A percentile compares a stretch with the other conserved stretches of the same genome.
Conservation (phyloP, 2,113 vertebrate species). For the Corynorhinus townsendii region DNA sequence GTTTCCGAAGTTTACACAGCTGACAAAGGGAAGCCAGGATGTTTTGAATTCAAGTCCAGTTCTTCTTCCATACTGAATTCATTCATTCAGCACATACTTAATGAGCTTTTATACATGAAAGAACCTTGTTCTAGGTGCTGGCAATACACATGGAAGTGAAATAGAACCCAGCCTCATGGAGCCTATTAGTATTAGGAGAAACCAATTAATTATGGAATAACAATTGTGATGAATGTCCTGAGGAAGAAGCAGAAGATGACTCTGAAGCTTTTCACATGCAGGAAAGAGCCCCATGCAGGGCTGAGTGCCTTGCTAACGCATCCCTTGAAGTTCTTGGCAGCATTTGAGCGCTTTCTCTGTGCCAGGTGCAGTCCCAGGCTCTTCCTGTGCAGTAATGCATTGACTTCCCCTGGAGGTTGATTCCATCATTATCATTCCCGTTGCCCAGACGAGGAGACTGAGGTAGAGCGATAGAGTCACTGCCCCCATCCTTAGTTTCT, state of each 20-base stretch:
- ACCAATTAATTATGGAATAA: neutral
- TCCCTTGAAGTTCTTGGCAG: neutral
- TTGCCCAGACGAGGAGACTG: neutral
- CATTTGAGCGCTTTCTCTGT: neutral
- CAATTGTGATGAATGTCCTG: neutral
- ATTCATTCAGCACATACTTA: constrained; percentile 1
- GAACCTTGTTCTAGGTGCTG: neutral
- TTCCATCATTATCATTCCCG: neutral
- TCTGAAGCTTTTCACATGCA: neutral
- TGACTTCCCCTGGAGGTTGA: neutral
- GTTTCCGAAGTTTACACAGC: neutral
- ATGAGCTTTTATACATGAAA: neutral
- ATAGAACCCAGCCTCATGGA: neutral
- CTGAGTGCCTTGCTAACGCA: neutral
- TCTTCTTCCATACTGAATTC: neutral
- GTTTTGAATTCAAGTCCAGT: neutral
- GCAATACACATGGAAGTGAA: neutral
- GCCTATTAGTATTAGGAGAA: neutral
- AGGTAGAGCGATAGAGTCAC: neutral
- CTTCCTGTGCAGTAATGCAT: neutral
- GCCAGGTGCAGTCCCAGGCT: neutral
- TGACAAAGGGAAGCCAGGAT: neutral
- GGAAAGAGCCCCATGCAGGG: neutral
- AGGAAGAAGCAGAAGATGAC: constrained; percentile 2
- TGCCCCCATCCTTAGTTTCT: neutral